These are phyloP conservation scores for Sebastes hopkinsi DNA, from an alignment of 2,797 vertebrate genomes.

Conservation along the genomic window DNA sequence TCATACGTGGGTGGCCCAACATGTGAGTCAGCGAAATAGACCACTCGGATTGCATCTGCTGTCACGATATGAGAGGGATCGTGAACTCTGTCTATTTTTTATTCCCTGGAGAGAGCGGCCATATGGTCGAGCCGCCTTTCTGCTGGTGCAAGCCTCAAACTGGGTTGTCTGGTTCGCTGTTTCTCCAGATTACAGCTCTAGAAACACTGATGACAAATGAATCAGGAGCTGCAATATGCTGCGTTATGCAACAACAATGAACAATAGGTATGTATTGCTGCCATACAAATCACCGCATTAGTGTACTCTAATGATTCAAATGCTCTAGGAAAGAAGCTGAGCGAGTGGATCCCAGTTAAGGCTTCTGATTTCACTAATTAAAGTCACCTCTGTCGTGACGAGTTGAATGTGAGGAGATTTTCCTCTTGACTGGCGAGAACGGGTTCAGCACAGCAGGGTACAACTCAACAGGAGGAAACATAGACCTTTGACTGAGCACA, in stretches of 20 bases:
- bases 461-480: neutral
- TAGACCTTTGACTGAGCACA: neutral
- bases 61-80: conserved; percentile 75
- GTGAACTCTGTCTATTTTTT: conserved; percentile 53
- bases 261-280: neutral
- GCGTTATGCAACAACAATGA: neutral
- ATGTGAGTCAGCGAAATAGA: conserved; percentile 80
- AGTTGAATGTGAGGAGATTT: neutral
- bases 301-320: neutral
- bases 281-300: neutral
- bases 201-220: neutral
- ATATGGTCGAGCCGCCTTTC: conserved; percentile 51
- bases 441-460: neutral
- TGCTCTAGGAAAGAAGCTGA: neutral
- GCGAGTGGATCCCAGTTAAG: neutral
- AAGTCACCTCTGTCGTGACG: neutral
- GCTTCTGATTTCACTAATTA: neutral
- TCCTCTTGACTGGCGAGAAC: neutral
- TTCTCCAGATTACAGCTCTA: conserved; percentile 10
- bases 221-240: neutral
- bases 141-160: conserved; percentile 12
- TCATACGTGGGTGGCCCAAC: conserved; percentile 73
- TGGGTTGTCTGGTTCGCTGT: conserved; percentile 7
- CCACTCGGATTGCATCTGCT: conserved; percentile 75
- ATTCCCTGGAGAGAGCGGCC: conserved; percentile 59